Conservation (phyloP, 1,140 invertebrate genomes). For the honey bee (Apis mellifera) region DNA sequence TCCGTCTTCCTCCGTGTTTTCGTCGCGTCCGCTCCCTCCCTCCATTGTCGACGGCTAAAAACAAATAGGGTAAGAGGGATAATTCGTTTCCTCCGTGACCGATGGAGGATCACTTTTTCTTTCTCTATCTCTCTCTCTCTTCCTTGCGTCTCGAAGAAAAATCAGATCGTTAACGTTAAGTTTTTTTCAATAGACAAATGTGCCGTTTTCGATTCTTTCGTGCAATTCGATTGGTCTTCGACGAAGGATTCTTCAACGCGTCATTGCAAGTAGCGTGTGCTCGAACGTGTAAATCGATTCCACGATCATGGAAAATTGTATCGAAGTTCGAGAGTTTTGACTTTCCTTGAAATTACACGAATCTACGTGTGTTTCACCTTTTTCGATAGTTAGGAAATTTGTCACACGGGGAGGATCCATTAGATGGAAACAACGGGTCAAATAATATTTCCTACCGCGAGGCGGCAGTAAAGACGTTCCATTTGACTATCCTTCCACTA, state of each 20-base stretch:
- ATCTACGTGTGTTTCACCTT: neutral
- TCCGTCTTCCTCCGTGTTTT: conserved; percentile 55
- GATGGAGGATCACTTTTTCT: conserved; percentile 35
- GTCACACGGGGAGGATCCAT: conserved; percentile 35
- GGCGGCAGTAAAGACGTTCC: conserved; percentile 14
- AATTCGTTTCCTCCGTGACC: conserved; percentile 61
- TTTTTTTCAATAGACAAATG: conserved; percentile 38
- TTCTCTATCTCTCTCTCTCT: conserved; percentile 8
- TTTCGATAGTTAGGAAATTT: conserved; percentile 39
- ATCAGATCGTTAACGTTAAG: no score
- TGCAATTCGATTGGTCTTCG: conserved; percentile 28
- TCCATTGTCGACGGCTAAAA: conserved; percentile 67
- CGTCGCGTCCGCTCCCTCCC: conserved; percentile 58
- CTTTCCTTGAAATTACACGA: neutral
- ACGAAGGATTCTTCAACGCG: conserved; percentile 31
- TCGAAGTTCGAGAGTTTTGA: no score
- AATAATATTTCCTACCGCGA: conserved; percentile 18
- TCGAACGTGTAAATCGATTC: conserved; percentile 28
- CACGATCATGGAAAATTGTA: no score
- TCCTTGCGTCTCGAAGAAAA: conserved; percentile 31
- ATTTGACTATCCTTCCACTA: conserved; percentile 19
- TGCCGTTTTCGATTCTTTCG: conserved; percentile 34
- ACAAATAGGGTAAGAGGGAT: conserved; percentile 76
- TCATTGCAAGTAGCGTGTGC: neutral
- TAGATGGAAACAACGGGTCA: conserved; percentile 40